Evolutionary conservation across 1,140 invertebrate species (phyloP), one percentile per base, ranked within the genome.

Genomic region (Zaprionus tsacasi): DNA sequence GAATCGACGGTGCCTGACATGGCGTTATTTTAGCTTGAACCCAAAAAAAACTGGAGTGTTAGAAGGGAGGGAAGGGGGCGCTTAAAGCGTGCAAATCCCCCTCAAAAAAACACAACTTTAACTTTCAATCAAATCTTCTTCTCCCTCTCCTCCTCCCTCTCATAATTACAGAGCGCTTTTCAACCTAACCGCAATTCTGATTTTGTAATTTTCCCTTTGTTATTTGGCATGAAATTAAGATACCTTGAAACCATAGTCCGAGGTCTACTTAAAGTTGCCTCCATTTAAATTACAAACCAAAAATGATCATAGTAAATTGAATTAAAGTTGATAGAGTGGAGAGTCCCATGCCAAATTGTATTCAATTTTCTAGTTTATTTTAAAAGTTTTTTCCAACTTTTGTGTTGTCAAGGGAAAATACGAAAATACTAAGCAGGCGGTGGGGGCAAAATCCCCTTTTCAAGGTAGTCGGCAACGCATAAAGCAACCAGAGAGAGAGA

Each of bases 101-200:
- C 21, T 0, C 27, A 1, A 3, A 71, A 78, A 87, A 86, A 86
- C 56, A 79, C 69, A 86, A 82, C 87, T 86, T 79, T 63, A 87
- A 87, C 79, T 86, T 86, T 86, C 82, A 86, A 86, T 86, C 82
- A 86, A 78, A 79, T 36, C 21, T 40, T 6, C 12, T 3, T 6
- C 10, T 12, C 35, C 13, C 64, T 35, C 58, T 11, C 4, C 21
- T 36, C n/a, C 12, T n/a, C 57, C 58, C n/a, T 30, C 58, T 35
- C 82, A 86, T 86, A 86, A 86, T 86, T 86, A 86, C 82, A 79
- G 76, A 52, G 79, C 69, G 82, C 82, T 86, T 87, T 86, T 87
- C 82, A 86, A 82, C 82, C 81, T 72, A 79, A 72, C 78, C 82
- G 82, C 78, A 78, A 68, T 86, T 86, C 82, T 86, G 82, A 86